Base-by-base conservation (phyloP, 2,888 invertebrate species). In the Phlogophora meticulosa region DNA sequence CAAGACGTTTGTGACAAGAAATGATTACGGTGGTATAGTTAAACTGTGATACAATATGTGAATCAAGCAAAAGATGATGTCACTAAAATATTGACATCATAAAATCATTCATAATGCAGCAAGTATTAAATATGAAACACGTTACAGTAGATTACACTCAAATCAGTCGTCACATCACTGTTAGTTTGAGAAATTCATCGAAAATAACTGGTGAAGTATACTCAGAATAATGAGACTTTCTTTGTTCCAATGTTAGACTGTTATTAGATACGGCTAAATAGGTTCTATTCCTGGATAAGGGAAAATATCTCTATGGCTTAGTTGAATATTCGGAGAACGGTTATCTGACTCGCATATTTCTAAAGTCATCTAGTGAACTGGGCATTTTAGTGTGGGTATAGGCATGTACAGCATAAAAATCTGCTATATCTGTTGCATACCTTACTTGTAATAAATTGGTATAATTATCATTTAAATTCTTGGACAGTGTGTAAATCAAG, bases 381-480 rank as follows among this genome's bases (percentile, higher is more conserved):
- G 28, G 4, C 13, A 11, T 15, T 20, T 61, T 15, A 15, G 11
- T 24, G 13, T 20, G 22, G 17, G 9, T 3, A 20, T 22, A 9
- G 24, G 28, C n/a, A 36, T 55, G 20, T 11, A 40, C 13, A 36
- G 34, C 2, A 22, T 34, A 7, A 32, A 34, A 43, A 34, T 22
- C n/a, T 40, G 15, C 40, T 24, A 34, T 11, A 22, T 17, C 24
- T 28, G 15, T 36, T 42, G 28, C 48, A 36, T 49, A 36, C 42
- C 53, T 28, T 34, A 53, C 53, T 38, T 22, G 51, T 45, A 49
- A 49, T 55, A 15, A 55, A 74, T 67, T 74, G 55, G 45, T 63
- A 43, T 63, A 74, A 74, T 69, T 68, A 68, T 52, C 58, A 56
- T 74, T 74, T 46, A 51, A 59, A 74, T 74, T 74, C 69, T 59